These are phyloP conservation scores for Idaea aversata DNA, from an alignment of 2,888 invertebrate species.

Conservation along the genomic window DNA sequence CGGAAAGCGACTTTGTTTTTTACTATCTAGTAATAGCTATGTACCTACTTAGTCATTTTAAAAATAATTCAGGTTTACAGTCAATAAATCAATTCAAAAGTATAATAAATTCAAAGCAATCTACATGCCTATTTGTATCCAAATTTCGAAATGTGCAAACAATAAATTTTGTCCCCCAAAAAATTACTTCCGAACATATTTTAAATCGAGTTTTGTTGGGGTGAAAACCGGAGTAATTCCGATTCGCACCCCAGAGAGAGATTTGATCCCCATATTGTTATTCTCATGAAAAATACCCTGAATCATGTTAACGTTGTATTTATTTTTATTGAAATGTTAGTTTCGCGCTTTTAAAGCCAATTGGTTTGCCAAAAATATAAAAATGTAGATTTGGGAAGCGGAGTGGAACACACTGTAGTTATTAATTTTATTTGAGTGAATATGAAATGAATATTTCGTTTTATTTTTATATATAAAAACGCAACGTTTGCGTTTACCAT, in stretches of 20 bases:
- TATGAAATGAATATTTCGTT: not conserved
- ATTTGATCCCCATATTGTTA: conserved; percentile 24
- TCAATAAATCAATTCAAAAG: not conserved
- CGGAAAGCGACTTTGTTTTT: too few relatives aligned
- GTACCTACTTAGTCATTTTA: too few relatives aligned
- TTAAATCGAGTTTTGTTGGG: conserved; percentile 40
- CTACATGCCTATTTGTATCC: not conserved
- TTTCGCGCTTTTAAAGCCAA: conserved; percentile 12
- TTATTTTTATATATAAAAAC: not conserved
- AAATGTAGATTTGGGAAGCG: conserved; percentile 7
- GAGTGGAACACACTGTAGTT: not conserved
- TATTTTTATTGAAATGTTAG: conserved; percentile 5
- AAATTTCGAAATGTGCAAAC: conserved; percentile 7
- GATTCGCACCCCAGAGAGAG: conserved; percentile 49
- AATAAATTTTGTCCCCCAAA: conserved; percentile 25
- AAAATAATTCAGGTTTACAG: too few relatives aligned
- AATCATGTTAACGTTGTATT: conserved; percentile 22
- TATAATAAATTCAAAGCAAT: not conserved
- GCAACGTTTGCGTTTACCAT: not conserved
- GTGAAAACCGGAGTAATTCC: conserved; percentile 39
- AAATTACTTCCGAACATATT: conserved; percentile 36
- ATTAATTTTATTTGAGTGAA: not conserved
- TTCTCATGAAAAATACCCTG: conserved; percentile 26
- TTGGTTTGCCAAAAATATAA: conserved; percentile 11
- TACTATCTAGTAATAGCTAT: too few relatives aligned